Evolutionary conservation across 1,140 invertebrate genomes (phyloP), one percentile per base, ranked within the genome.

Genomic region (Caerostris darwini): DNA sequence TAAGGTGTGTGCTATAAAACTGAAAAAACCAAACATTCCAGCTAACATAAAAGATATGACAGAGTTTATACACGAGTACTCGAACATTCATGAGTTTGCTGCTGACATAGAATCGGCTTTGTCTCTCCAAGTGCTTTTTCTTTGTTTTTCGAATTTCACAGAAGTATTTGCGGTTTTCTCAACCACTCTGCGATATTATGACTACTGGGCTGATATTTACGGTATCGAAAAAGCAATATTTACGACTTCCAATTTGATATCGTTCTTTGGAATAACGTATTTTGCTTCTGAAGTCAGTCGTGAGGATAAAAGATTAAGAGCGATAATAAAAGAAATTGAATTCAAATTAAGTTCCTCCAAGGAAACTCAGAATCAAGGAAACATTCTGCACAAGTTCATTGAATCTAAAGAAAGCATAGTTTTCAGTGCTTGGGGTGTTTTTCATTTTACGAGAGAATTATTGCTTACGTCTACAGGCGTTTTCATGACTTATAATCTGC

Each of bases 381-480:
- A 85, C 12, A 14, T n/a, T 3, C 57, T 85, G 6, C 19, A 88
- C 10, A 88, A 7, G 7, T 88, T 88, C 12, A 7, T 88, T 7
- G 19, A 67, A 7, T 88, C 86, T 3, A 88, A 67, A 88, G 6
- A 50, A 61, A 5, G 19, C n/a, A 64, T 88, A 7, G 50, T 88
- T 67, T 88, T 88, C 64, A 88, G 53, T 88, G 86, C 86, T 14
- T 64, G 59, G 57, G 19, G 19, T 50, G 19, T 61, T 17, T 88
- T 88, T 64, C 19, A 0, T n/a, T 88, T 88, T 6, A 67, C 58
- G 50, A 61, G 56, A 17, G 50, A 59, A 50, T 88, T 88, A 2
- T 53, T 88, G 3, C 14, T 88, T 17, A 50, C 58, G 7, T 88
- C 34, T 6, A 3, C n/a, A n/a, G 59, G 59, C 10, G 61, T 53